Evolutionary conservation across 2,888 invertebrate genomes (phyloP).

Genomic region (Odontomyia ornata): DNA sequence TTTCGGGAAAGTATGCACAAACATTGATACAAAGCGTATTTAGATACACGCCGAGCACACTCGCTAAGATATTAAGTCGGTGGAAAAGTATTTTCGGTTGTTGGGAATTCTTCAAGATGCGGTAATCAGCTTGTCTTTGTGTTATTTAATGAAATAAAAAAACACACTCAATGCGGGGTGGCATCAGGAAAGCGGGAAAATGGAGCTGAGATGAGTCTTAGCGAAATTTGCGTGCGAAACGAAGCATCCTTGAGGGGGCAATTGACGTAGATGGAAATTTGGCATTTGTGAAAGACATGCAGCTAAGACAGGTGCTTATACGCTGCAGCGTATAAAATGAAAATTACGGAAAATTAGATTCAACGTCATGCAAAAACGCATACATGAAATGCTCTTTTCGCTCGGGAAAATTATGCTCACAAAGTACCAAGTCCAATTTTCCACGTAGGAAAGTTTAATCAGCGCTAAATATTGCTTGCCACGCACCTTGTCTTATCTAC

Average conservation of each 20-base stretch:
- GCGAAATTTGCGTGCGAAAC: too few species aligned
- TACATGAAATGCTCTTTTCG: too few species aligned
- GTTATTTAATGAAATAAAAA: background rate
- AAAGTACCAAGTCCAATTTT: background rate
- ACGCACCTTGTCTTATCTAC: slow-evolving; percentile 7
- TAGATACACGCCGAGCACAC: background rate
- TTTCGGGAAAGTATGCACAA: slow-evolving; percentile 3
- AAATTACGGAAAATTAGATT: too few species aligned
- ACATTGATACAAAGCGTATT: background rate
- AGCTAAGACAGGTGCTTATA: too few species aligned
- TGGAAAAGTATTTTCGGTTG: background rate
- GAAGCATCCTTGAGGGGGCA: too few species aligned
- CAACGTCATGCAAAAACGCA: too few species aligned
- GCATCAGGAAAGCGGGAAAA: background rate
- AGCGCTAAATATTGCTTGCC: background rate
- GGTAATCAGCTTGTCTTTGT: slow-evolving; percentile 7
- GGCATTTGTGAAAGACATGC: too few species aligned
- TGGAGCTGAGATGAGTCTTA: too few species aligned
- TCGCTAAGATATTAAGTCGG: background rate
- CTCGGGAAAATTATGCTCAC: too few species aligned
- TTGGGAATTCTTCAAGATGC: background rate
- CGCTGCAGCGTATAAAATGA: too few species aligned
- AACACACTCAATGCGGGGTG: background rate
- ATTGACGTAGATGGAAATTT: too few species aligned
- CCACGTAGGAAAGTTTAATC: background rate